Percentiles rank a stretch among this genome's conserved stretches.
Conservation (phyloP, 1,140 invertebrate species). For the Lasioglossum baleicum region DNA sequence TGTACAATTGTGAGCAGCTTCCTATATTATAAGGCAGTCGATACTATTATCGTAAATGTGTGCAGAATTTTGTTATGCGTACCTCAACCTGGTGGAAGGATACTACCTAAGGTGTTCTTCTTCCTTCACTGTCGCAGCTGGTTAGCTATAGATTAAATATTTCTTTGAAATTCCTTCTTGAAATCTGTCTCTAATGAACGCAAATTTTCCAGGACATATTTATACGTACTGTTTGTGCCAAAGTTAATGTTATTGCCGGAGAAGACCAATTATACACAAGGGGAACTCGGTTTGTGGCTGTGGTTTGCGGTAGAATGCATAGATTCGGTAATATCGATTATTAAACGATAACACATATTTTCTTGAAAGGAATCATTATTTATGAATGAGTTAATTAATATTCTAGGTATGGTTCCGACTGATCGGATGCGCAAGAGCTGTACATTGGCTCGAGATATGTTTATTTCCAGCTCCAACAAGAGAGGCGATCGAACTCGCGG, state of each 20-base stretch:
- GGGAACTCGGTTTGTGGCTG: constrained; percentile 62
- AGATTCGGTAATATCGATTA: constrained; percentile 66
- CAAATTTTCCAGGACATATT: constrained; percentile 64
- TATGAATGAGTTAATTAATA: not conserved
- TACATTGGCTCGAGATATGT: constrained; percentile 64
- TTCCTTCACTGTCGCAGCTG: constrained; percentile 66
- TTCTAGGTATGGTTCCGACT: constrained; percentile 65
- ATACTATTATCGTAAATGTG: constrained; percentile 62
- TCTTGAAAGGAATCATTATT: not conserved
- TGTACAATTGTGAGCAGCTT: constrained; percentile 61
- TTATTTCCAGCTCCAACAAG: constrained; percentile 65
- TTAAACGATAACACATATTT: not conserved
- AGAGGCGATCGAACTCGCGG: constrained; percentile 65
- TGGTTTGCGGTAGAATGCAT: constrained; percentile 69
- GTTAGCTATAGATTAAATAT: constrained; percentile 50
- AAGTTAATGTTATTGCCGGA: constrained; percentile 61
- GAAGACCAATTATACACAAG: constrained; percentile 51
- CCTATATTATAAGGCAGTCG: constrained; percentile 66
- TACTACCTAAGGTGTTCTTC: constrained; percentile 65
- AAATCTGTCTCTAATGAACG: not conserved
- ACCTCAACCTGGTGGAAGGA: constrained; percentile 49
- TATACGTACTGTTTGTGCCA: constrained; percentile 69
- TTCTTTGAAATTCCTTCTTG: not conserved
- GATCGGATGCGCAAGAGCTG: constrained; percentile 52
- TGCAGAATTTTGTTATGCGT: constrained; percentile 66